Conservation (phyloP, 2,888 invertebrate genomes). For the Drosophila dives region DNA sequence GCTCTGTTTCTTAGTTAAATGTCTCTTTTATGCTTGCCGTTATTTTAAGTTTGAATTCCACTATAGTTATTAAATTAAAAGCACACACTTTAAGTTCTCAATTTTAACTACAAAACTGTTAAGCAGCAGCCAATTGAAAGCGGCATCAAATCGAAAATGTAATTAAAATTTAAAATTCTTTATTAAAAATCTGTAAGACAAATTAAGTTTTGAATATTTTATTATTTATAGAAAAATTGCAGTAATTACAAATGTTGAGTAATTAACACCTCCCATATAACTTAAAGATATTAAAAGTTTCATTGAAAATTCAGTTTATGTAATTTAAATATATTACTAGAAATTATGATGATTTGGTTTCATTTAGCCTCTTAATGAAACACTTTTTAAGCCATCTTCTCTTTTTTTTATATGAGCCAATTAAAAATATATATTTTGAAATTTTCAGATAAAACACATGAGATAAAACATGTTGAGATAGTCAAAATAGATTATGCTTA, state of each 20-base stretch:
- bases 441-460: neutral
- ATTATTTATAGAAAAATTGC: neutral
- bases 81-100: neutral
- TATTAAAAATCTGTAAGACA: neutral
- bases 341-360: neutral
- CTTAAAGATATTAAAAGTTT: neutral
- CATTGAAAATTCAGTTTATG: neutral
- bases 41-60: neutral
- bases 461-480: neutral
- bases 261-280: neutral
- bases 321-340: neutral
- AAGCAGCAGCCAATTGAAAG: neutral
- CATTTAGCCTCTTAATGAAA: neutral
- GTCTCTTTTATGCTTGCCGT: neutral
- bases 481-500: neutral
- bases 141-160: neutral
- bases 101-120: neutral
- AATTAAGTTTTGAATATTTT: neutral
- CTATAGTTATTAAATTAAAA: neutral
- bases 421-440: neutral
- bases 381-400: neutral
- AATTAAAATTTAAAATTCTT: too few relatives aligned
- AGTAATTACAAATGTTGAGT: neutral
- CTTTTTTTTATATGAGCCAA: neutral
- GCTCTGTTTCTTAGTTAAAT: constrained; percentile 1